Base-by-base conservation (phyloP, 2,888 invertebrate species). In the Oxyscelio sp. region DNA sequence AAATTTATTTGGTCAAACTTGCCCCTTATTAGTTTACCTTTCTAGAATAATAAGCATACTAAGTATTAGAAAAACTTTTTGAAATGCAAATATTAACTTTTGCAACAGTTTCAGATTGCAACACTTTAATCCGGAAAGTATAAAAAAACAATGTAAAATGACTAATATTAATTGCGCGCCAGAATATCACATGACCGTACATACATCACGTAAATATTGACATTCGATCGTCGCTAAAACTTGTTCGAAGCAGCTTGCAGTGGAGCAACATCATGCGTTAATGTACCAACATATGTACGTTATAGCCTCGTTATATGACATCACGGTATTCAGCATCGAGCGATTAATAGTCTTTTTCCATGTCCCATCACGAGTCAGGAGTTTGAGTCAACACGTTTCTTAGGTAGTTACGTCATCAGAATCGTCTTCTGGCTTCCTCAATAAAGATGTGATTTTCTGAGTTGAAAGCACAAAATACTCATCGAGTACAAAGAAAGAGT, bases 201-300 rank as follows among this genome's bases (percentile, higher is more conserved):
- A 70, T 70, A 19, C 24, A 56, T 70, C 52, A 54, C 17, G 45
- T 19, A 63, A 54, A 71, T 63, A 79, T 63, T 63, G 65, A 34
- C 38, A 56, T 79, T 52, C 48, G 52, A 79, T 79, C 61, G 54
- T 63, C 54, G 38, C 24, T 38, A 54, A 80, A 66, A 66, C 65
- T 59, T 71, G 71, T 66, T 31, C 24, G 40, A 54, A 45, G 59
- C 31, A 50, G 40, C 48, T 43, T 48, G 59, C 52, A 19, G 54
- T 13, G 58, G 21, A 27, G 61, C 74, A 27, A 19, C 74, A 81
- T 63, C 68, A 74, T 81, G 81, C 81, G 56, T 66, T 81, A 74
- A 81, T 81, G 68, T 68, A 74, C 19, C 73, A 66, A 52, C 81
- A 81, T 31, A 61, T 74, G 81, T 13, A 34, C 21, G 54, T 74